Base-by-base conservation (phyloP, 2,113 vertebrate species). In the Xyliphius kryptos region DNA sequence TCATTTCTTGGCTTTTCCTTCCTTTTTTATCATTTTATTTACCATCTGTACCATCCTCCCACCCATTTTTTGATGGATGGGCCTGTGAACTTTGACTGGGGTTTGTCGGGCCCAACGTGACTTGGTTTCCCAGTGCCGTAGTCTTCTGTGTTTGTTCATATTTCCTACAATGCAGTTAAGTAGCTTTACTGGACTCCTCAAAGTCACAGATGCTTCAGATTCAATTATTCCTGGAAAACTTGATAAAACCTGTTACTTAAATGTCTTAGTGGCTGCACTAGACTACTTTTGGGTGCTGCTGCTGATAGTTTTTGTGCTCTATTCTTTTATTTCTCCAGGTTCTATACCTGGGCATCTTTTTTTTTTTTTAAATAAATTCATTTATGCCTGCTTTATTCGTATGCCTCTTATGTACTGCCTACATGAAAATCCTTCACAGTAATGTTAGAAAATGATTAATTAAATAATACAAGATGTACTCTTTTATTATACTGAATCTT, bases 151-250 rank as follows among this genome's bases (percentile, higher is more conserved):
- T 55, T 38, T 54, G 56, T 69, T 66, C 74, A 61, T 64, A 67
- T 65, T 47, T 73, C 38, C 71, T 69, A 73, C 71, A 73, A 73
- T 73, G 71, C 71, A 73, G 71, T 73, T 73, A 52, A 66, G 67
- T 47, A 12, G 52, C 36, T 59, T 8, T 17, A 44, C 13, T 43
- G 13, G 37, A 21, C 50, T 48, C 32, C 17, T 48, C 19, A 6
- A 49, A 36, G 63, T 57, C n/a, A 10, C 43, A 56, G 20, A 43
- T 32, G 38, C 55, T 15, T 48, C 43, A 21, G 54, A 52, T 12
- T 14, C 41, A 51, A 14, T 10, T 4, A 10, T 14, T 8, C 10
- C 37, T 46, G 14, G 15, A 8, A 36, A 49, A 50, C 44, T 46
- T 41, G 44, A 41, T n/a, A n/a, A 13, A 17, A 5, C 26, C 41